Conservation (phyloP, 1,140 invertebrate species). For the Acromyrmex heyeri region DNA sequence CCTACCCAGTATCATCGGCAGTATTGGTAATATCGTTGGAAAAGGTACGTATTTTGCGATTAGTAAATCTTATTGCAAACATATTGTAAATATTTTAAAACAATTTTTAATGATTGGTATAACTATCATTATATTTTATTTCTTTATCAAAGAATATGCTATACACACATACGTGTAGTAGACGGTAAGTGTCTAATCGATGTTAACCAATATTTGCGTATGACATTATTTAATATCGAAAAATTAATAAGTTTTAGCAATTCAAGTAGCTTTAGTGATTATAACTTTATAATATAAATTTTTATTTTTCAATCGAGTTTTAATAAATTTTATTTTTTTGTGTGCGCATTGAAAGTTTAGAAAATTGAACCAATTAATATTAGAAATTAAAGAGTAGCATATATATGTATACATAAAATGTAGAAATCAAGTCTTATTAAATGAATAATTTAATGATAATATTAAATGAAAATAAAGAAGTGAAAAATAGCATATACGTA, state of each 20-base stretch:
- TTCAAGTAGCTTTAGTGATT: background rate
- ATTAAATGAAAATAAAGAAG: too few relatives aligned
- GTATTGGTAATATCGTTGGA: constrained; percentile 93
- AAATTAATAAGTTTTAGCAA: background rate
- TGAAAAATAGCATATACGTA: background rate
- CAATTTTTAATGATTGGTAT: background rate
- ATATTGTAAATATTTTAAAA: background rate
- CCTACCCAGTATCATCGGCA: constrained; percentile 93
- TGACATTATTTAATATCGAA: background rate
- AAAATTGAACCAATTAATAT: background rate
- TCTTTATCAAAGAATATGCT: background rate
- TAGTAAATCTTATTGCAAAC: background rate
- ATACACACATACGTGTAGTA: background rate
- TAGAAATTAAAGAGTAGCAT: background rate
- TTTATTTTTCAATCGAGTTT: background rate
- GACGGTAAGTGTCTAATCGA: background rate
- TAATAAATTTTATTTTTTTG: background rate
- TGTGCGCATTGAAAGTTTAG: background rate
- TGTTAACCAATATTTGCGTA: background rate
- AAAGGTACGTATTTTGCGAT: constrained; percentile 88
- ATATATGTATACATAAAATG: background rate
- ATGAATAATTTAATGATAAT: too few relatives aligned
- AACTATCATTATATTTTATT: background rate
- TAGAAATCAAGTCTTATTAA: background rate
- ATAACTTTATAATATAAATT: background rate